Base-by-base conservation (phyloP, 1,140 invertebrate species). In the Ditylenchus dipsaci region DNA sequence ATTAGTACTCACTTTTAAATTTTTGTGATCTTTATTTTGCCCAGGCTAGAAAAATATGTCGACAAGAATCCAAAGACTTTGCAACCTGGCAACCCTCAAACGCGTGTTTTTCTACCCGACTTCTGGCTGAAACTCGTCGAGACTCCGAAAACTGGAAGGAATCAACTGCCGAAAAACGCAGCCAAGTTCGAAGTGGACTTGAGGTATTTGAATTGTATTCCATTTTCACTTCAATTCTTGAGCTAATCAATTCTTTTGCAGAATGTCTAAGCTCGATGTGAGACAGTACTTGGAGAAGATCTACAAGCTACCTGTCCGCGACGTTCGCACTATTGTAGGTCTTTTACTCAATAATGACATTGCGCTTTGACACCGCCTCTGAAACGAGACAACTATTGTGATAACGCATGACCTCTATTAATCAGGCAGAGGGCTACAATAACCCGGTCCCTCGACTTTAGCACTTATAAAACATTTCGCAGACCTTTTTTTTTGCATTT, bases 281-380 rank as follows among this genome's bases (percentile, higher is more conserved):
- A 61, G 79, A 15, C 66, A 82, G 58, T 82, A 82, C 62, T 65
- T 82, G 21, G 73, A 75, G 53, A 83, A 83, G 68, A 83, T 82
- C 59, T 82, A 82, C 73, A 66, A 83, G 45, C 47, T 81, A 11
- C 80, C 80, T 5, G 80, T 82, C 15, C 59, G 81, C 0, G 81
- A 83, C 53, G 80, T 82, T n/a, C 69, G 81, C 19, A 82, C 68
- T 17, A 26, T 53, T 53, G 49, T 53, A 53, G 8, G 49, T 53
- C 8, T 3, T 53, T 53, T 53, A 3, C 15, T 17, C 23, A 8
- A n/a, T n/a, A n/a, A n/a, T n/a, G n/a, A 17, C 15, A 63, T 30
- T 45, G 11, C 11, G 9, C 11, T 45, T 45, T n/a, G 53, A 63
- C 53, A 11, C 42, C 17, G 11, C 26, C 11, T n/a, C 17, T 13